Conservation (phyloP, 2,888 invertebrate species). For the Falcaria lacertinaria region DNA sequence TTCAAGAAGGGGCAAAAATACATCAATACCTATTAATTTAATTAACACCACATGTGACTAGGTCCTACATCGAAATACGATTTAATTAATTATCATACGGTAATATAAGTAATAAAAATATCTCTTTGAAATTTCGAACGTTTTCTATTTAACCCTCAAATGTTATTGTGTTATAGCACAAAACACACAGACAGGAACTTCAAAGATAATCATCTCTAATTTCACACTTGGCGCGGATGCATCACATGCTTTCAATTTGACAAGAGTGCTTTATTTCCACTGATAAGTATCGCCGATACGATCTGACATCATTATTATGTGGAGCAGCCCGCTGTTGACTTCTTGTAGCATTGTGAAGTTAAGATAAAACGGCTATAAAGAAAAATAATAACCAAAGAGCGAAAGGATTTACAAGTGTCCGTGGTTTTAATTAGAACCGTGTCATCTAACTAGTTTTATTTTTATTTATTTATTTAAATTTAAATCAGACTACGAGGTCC, state of each 20-base stretch:
- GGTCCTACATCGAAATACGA: too few relatives aligned
- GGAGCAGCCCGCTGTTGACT: slow-evolving; percentile 48
- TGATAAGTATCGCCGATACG: slow-evolving; percentile 59
- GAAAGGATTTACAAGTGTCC: too few relatives aligned
- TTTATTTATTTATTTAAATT: too few relatives aligned
- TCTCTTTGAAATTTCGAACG: not conserved
- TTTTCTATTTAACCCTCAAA: slow-evolving; percentile 19
- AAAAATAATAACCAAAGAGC: too few relatives aligned
- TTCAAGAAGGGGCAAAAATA: too few relatives aligned
- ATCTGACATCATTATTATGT: slow-evolving; percentile 54
- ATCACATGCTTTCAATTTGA: slow-evolving; percentile 40
- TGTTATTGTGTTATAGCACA: slow-evolving; percentile 27
- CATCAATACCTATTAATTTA: too few relatives aligned
- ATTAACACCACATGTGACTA: too few relatives aligned
- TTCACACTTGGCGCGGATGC: slow-evolving; percentile 64
- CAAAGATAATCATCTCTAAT: slow-evolving; percentile 63
- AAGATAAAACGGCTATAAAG: slow-evolving; percentile 10
- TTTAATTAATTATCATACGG: too few relatives aligned
- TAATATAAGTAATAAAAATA: too few relatives aligned
- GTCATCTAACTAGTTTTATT: too few relatives aligned
- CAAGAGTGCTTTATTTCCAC: slow-evolving; percentile 54
- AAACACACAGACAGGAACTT: slow-evolving; percentile 38
- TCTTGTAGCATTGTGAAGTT: slow-evolving; percentile 34
- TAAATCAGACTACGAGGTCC: too few relatives aligned
- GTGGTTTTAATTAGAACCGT: too few relatives aligned